Evolutionary conservation across 2,797 vertebrate genomes (phyloP), one percentile per base, ranked within the genome.

Genomic region (Mycteria americana): DNA sequence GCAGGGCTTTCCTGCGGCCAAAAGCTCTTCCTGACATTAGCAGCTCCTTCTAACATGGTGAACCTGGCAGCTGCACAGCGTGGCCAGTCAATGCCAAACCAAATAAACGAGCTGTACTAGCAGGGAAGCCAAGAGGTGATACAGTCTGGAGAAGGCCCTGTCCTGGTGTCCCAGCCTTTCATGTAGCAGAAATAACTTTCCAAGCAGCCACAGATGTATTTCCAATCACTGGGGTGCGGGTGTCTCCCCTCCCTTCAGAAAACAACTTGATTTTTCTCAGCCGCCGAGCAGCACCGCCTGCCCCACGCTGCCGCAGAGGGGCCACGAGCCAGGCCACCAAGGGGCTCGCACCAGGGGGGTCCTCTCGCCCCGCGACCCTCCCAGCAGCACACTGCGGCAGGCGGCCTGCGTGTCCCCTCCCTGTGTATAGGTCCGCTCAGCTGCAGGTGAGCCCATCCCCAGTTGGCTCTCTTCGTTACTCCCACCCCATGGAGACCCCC

Each of bases 81-180:
- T 13, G 13, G 41, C 45, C 62, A 48, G n/a, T 12, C 11, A 1
- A 10, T 77, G 94, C 96, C 96, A 97, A 97, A 74, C 33, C 79
- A 96, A 97, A 96, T 82, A 94, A 94, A 96, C 90, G 91, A 97
- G 82, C 92, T 96, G 81, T 89, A 56, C 85, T 72, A 46, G 50
- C 83, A 86, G 74, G 63, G 65, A 75, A 95, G 85, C 92, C 94
- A 94, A 78, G 80, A 48, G 85, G 68, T 62, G 63, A 94, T 70
- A 87, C 39, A 86, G 83, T 85, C 77, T 85, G 41, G 89, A 93
- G 89, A 79, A 89, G 88, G 73, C 64, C 82, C 62, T 65, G 46
- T 88, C 85, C 69, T 83, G 8, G 0, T 7, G 1, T 62, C 77
- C 85, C 81, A 88, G 94, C 69, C 79, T 94, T 90, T 93, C 74